Conservation (phyloP, 2,888 invertebrate species). For the Acrobasis suavella region DNA sequence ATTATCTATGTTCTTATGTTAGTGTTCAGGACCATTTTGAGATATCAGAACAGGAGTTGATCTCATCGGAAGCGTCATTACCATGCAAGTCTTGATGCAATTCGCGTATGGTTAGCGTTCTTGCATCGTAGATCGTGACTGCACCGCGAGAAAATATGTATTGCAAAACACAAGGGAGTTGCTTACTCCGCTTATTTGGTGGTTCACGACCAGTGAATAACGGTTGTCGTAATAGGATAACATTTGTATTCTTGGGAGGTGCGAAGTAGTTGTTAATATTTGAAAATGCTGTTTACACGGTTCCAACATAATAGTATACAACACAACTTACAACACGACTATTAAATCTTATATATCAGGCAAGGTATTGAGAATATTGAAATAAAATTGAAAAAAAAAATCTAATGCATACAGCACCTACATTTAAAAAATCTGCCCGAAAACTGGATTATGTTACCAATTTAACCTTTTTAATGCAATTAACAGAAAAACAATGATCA, state of each 20-base stretch:
- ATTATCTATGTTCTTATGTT: no score
- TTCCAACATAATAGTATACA: no score
- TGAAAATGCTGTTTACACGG: conserved; percentile 30
- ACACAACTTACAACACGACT: no score
- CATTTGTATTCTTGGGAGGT: conserved; percentile 50
- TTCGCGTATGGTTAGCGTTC: conserved; percentile 36
- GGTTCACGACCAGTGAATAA: conserved; percentile 67
- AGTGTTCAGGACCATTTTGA: no score
- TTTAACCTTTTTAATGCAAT: conserved; percentile 42
- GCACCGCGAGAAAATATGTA: conserved; percentile 58
- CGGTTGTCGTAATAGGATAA: conserved; percentile 63
- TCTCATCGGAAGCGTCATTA: not conserved
- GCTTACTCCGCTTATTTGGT: conserved; percentile 63
- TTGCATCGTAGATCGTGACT: conserved; percentile 49
- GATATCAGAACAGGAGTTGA: no score
- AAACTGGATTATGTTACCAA: no score
- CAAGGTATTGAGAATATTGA: no score
- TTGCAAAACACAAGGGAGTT: conserved; percentile 53
- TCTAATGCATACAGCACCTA: not conserved
- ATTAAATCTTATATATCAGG: no score
- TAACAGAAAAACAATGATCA: no score
- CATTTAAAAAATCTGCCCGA: conserved; percentile 38
- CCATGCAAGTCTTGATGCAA: conserved; percentile 29
- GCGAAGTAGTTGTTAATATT: conserved; percentile 43
- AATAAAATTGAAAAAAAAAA: no score